A percentile compares a stretch with the other conserved stretches of the same genome.
phyloP scores from a whole-genome alignment of 2,113 vertebrate genomes.

The Natator depressus region DNA sequence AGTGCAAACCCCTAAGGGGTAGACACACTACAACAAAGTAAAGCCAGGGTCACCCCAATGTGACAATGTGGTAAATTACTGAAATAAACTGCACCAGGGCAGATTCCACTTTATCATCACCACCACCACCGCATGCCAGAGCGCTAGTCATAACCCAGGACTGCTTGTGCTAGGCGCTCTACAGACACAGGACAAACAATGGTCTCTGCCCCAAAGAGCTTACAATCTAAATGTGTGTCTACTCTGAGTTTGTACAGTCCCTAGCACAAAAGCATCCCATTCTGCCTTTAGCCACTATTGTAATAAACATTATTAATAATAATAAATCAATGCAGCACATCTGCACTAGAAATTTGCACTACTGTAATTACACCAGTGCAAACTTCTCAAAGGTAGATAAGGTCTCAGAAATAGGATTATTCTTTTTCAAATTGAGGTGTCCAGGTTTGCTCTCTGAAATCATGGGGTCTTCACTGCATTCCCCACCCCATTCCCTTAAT shows the following conservation, averaged over 20 bases:
- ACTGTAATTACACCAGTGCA: neutral
- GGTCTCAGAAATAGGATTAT: neutral
- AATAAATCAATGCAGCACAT: neutral
- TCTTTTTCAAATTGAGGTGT: neutral
- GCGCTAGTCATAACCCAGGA: neutral
- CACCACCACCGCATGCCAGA: no score
- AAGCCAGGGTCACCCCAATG: neutral
- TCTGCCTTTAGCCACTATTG: no score
- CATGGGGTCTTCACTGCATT: rapidly evolving
- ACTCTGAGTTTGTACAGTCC: no score
- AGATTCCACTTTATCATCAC: neutral
- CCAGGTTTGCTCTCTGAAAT: neutral
- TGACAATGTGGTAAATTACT: neutral
- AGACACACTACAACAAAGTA: rapidly evolving
- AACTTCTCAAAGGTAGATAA: rapidly evolving
- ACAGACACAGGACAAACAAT: neutral
- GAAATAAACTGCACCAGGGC: neutral
- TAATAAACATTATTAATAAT: no score
- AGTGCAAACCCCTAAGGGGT: neutral
- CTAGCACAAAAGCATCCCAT: no score
- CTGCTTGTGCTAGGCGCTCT: neutral
- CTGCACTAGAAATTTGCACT: neutral
- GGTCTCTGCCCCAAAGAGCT: neutral
- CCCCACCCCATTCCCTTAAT: neutral
- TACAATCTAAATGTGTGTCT: neutral